A percentile compares a stretch with the other conserved stretches of the same genome.
phyloP scores from a whole-genome alignment of 2,113 vertebrate species.

The Limanda limanda region DNA sequence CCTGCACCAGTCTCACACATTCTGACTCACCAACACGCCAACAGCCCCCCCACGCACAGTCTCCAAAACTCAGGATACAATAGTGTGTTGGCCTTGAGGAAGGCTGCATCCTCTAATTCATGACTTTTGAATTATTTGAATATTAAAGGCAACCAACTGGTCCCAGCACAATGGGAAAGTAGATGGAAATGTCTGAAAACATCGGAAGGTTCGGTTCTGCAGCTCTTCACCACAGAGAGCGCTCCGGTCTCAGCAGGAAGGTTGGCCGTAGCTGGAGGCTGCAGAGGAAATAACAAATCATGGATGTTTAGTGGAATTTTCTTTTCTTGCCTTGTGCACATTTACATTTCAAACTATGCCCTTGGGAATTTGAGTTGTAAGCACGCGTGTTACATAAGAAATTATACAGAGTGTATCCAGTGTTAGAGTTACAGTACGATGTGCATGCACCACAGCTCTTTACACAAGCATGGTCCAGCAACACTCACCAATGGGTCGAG shows the following conservation, averaged over 20 bases:
- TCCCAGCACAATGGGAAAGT: slow-evolving; percentile 7
- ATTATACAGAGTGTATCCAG: background rate
- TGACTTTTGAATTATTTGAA: background rate
- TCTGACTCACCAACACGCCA: background rate
- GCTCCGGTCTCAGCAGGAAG: slow-evolving; percentile 42
- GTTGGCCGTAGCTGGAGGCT: slow-evolving; percentile 49
- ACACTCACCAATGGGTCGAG: background rate
- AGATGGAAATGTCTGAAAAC: slow-evolving; percentile 10
- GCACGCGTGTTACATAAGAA: slow-evolving; percentile 21
- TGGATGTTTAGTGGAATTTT: slow-evolving; percentile 39
- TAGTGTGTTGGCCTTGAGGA: background rate
- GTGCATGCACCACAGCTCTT: background rate
- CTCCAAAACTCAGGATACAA: background rate
- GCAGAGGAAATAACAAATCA: slow-evolving; percentile 54
- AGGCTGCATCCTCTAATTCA: background rate
- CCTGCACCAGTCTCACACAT: background rate
- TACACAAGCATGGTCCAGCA: background rate
- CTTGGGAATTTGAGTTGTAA: slow-evolving; percentile 13
- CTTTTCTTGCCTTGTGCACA: slow-evolving; percentile 32
- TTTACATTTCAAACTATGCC: slow-evolving; percentile 56
- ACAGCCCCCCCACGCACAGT: background rate
- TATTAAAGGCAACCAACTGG: too few species aligned
- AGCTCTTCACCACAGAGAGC: slow-evolving; percentile 47
- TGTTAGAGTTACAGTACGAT: background rate
- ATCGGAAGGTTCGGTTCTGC: slow-evolving; percentile 7